Evolutionary conservation across 2,888 invertebrate species (phyloP), one percentile per base, ranked within the genome.

Genomic region (Synanthedon andrenaeformis): DNA sequence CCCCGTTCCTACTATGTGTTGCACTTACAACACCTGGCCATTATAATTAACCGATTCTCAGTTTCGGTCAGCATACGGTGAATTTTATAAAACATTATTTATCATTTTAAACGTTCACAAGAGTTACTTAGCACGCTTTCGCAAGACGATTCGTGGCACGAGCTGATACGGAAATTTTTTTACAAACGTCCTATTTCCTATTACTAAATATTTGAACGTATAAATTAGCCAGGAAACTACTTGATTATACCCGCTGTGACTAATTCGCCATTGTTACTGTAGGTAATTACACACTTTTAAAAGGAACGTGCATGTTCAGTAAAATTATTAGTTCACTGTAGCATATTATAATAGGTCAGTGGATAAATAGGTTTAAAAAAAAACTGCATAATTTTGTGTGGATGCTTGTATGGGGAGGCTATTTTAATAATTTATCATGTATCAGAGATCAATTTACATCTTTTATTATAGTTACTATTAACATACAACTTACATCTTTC

Each of bases 11-110:
- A 56, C 59, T 60, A 53, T 57, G 58, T 55, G 56, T 54, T 57
- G 53, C 53, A 55, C 64, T 77, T 78, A 69, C 76, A 68, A 72
- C 67, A 76, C 62, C 59, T 62, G 62, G n/a, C 45, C 6, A 70
- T 65, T 66, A 51, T 59, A 58, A 58, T 66, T 64, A 63, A 69
- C 59, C 60, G 64, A 61, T 61, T 58, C 59, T 57, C 53, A 53
- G 51, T 55, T 54, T 42, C 53, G 19, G 35, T 56, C 54, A 53
- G 52, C 53, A 61, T 62, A 61, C 57, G 42, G 64, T 58, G 52
- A n/a, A 45, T 45, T 45, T 45, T 45, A 13, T 45, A 35, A 35
- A 35, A 35, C 63, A 58, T 50, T 55, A 52, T 52, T 56, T 58
- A 56, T 53, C 42, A 55, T 56, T 57, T 53, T 52, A 56, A 41